Evolutionary conservation across 2,888 invertebrate species (phyloP).

Genomic region (Lysandra bellargus): DNA sequence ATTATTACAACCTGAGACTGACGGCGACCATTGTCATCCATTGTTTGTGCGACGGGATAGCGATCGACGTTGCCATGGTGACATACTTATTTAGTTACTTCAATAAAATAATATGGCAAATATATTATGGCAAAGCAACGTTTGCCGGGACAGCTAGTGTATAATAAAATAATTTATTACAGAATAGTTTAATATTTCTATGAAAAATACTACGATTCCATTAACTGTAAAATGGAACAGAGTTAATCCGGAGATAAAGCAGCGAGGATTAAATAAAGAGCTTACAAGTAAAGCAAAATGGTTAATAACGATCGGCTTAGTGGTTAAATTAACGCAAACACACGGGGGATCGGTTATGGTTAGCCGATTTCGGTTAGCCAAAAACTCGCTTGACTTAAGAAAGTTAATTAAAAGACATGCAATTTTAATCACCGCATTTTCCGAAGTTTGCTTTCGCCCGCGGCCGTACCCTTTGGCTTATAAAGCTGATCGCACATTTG

Average conservation of each 20-base stretch:
- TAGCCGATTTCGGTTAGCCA: constrained; percentile 34
- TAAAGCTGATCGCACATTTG: background rate
- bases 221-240: constrained; percentile 37
- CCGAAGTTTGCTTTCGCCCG: constrained; percentile 11
- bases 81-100: too few relatives aligned
- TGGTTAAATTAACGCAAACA: constrained; percentile 41
- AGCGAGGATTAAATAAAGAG: constrained; percentile 42
- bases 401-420: constrained; percentile 8
- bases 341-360: constrained; percentile 40
- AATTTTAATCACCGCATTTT: constrained; percentile 18
- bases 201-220: constrained; percentile 32
- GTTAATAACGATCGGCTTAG: constrained; percentile 42
- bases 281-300: constrained; percentile 43
- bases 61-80: too few relatives aligned
- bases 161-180: background rate
- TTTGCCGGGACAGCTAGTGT: too few relatives aligned
- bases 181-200: constrained; percentile 15
- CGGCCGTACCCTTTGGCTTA: background rate
- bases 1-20: too few relatives aligned
- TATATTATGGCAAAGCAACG: too few relatives aligned
- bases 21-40: too few relatives aligned
- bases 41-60: too few relatives aligned
- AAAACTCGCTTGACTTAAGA: constrained; percentile 15
- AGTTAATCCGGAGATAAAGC: constrained; percentile 42
- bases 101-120: too few relatives aligned